phyloP scores from a whole-genome alignment of 2,797 vertebrate genomes.

The Macrochelys suwanniensis region DNA sequence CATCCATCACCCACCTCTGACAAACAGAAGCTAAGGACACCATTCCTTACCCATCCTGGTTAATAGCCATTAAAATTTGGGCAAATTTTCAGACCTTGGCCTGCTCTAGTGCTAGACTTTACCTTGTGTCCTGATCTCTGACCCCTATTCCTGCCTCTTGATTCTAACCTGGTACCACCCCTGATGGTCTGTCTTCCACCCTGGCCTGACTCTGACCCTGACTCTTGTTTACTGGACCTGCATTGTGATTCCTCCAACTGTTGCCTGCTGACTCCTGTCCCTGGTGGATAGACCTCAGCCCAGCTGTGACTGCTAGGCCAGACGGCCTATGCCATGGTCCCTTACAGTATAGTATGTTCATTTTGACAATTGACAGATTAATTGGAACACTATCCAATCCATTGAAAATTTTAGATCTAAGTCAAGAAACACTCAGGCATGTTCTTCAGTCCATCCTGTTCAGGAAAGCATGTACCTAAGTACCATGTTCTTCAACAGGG shows the following conservation, averaged over 20 bases:
- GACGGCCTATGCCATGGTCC: neutral
- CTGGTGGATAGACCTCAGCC: neutral
- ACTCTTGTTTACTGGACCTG: neutral
- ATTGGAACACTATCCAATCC: accelerated
- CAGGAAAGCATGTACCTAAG: neutral
- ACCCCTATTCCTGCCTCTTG: neutral
- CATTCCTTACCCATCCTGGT: too few relatives aligned
- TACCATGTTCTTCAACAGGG: neutral
- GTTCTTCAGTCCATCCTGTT: neutral
- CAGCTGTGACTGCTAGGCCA: neutral
- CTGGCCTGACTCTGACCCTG: neutral
- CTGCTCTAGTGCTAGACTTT: neutral
- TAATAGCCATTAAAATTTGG: neutral
- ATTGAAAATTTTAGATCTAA: neutral
- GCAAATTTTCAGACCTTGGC: neutral
- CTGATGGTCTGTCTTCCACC: neutral
- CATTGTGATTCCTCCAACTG: neutral
- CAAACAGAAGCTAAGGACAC: too few relatives aligned
- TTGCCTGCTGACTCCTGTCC: neutral
- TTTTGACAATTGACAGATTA: neutral
- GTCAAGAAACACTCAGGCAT: neutral
- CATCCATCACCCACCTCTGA: too few relatives aligned
- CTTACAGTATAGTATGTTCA: neutral
- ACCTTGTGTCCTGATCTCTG: neutral
- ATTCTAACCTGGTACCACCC: neutral